Base-by-base conservation (phyloP, 2,797 vertebrate species). In the Syngnathus acus region DNA sequence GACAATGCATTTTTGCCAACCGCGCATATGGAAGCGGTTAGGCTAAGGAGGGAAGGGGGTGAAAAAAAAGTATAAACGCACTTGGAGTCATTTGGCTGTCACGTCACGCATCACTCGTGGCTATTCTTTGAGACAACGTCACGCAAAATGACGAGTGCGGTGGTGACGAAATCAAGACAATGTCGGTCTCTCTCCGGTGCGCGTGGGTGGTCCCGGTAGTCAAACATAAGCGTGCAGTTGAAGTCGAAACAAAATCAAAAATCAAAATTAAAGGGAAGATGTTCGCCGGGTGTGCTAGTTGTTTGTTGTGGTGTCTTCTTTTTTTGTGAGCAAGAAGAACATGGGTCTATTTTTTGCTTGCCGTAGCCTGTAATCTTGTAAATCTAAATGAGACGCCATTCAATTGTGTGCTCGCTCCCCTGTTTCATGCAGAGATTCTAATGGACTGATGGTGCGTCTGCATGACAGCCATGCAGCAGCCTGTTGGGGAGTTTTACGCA, bases 161-260 rank as follows among this genome's bases (percentile, higher is more conserved):
- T 16, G 48, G 48, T 71, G 72, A 68, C 61, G 72, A 72, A 72
- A 84, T 74, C 72, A 65, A 82, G 72, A 75, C 68, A 43, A 23
- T 17, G 23, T 55, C 54, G 14, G 45, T 19, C 68, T 67, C 39
- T 62, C 59, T 5, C 13, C 72, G 45, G 14, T 40, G 19, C 47
- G 45, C 11, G 63, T 86, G 89, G 87, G 89, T 90, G 89, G 90
- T 90, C 90, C 64, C 1, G 45, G 65, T 68, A 32, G 60, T 62
- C 60, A 45, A 45, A 62, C 60, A 32, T 2, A n/a, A 45, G 55
- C 55, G 32, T 58, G 55, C 55, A 38, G 55, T 58, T 58, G 32
- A 58, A 58, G 32, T 16, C 14, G 37, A 53, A 8, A 53, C 50
- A 59, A 3, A 59, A 60, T 39, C 17, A 5, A 39, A 32, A 43